Conservation (phyloP, 2,797 vertebrate genomes). For the Picus viridis region DNA sequence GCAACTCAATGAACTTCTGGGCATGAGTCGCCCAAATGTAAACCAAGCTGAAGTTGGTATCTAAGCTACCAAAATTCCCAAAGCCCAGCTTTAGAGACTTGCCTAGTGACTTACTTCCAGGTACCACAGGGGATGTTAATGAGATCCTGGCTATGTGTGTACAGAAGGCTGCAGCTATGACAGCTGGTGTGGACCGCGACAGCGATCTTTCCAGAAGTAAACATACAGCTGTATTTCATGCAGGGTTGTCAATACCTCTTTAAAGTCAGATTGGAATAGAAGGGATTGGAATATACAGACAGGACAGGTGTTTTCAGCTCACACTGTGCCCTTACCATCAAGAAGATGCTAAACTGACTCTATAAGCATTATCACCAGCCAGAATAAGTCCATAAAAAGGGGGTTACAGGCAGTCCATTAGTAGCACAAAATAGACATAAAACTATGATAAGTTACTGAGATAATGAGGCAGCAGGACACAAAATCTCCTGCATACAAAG, state of each 20-base stretch:
- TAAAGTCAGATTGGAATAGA: neutral
- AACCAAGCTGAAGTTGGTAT: neutral
- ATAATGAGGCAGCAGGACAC: slow-evolving; percentile 50
- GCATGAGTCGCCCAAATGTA: no score
- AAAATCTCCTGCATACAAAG: neutral
- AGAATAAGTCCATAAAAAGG: slow-evolving; percentile 55
- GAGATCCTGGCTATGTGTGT: neutral
- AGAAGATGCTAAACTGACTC: neutral
- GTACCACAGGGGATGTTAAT: slow-evolving; percentile 27
- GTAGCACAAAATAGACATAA: slow-evolving; percentile 48
- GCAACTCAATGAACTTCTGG: no score
- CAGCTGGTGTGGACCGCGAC: slow-evolving; percentile 39
- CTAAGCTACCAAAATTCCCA: neutral
- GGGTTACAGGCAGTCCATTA: slow-evolving; percentile 53
- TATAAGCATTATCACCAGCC: neutral
- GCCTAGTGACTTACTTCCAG: neutral
- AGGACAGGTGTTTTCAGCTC: neutral
- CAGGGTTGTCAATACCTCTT: neutral
- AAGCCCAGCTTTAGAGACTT: neutral
- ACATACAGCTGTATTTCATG: slow-evolving; percentile 37
- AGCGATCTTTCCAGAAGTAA: slow-evolving; percentile 73
- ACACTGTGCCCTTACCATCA: neutral
- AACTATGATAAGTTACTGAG: slow-evolving; percentile 32
- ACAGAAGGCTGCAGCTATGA: neutral
- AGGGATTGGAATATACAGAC: neutral